Conservation (phyloP, 2,797 vertebrate species). For the Pelodytes ibericus region DNA sequence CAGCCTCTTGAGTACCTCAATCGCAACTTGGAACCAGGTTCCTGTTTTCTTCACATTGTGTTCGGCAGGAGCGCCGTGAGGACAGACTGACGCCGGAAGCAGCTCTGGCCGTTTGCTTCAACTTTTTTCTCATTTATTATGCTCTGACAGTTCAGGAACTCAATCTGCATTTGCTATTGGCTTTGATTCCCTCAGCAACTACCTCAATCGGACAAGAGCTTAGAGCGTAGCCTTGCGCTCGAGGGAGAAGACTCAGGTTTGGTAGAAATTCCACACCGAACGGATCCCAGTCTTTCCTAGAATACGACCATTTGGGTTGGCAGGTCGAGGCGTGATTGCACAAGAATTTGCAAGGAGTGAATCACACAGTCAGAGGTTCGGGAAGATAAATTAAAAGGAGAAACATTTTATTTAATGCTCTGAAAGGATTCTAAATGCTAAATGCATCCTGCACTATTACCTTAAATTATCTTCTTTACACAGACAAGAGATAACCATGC, state of each 20-base stretch:
- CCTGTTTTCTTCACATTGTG: too few relatives aligned
- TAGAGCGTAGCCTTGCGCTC: slow-evolving; percentile 61
- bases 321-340: slow-evolving; percentile 59
- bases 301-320: slow-evolving; percentile 65
- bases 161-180: slow-evolving; percentile 62
- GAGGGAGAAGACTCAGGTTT: slow-evolving; percentile 61
- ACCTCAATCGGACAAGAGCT: slow-evolving; percentile 65
- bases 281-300: slow-evolving; percentile 58
- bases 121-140: too few relatives aligned
- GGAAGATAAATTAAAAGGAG: slow-evolving; percentile 72
- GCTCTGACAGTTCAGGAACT: slow-evolving; percentile 38
- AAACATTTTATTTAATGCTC: slow-evolving; percentile 76
- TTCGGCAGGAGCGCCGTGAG: too few relatives aligned
- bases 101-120: too few relatives aligned
- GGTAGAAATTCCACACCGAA: slow-evolving; percentile 65
- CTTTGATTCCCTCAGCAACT: slow-evolving; percentile 60
- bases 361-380: slow-evolving; percentile 63
- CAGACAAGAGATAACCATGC: slow-evolving; percentile 67
- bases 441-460: slow-evolving; percentile 74
- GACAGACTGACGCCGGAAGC: too few relatives aligned
- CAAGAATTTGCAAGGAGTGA: slow-evolving; percentile 67
- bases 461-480: slow-evolving; percentile 76
- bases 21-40: too few relatives aligned
- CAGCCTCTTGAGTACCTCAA: too few relatives aligned
- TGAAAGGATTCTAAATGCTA: slow-evolving; percentile 73